These are phyloP conservation scores for Pristis pectinata DNA, from an alignment of 2,797 vertebrate genomes.

Conservation along the genomic window DNA sequence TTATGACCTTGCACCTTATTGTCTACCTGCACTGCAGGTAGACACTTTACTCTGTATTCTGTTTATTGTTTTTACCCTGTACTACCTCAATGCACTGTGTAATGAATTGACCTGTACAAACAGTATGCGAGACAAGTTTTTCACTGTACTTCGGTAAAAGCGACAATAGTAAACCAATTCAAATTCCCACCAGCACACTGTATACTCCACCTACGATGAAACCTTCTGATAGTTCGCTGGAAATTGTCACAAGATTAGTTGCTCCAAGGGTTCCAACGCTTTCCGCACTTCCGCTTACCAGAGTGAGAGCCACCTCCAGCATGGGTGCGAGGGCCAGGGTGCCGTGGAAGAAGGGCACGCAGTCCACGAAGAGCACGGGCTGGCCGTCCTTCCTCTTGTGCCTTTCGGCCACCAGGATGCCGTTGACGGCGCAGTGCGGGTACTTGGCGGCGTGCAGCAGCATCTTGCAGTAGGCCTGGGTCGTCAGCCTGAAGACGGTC, in stretches of 20 bases:
- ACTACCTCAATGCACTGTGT: no score
- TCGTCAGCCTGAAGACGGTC: constrained; percentile 76
- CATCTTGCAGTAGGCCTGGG: constrained; percentile 95
- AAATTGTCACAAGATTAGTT: neutral
- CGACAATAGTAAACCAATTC: no score
- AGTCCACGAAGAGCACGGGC: constrained; percentile 79
- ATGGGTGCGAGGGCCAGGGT: constrained; percentile 86
- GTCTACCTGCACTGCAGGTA: no score
- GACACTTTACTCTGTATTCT: no score
- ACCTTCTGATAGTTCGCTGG: neutral
- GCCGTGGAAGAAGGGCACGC: constrained; percentile 90
- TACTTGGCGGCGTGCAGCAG: constrained; percentile 88
- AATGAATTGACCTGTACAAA: no score
- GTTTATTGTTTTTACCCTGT: no score
- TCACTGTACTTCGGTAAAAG: no score
- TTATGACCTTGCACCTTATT: no score
- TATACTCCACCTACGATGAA: no score
- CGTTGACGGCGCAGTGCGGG: constrained; percentile 84
- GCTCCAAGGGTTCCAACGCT: no score
- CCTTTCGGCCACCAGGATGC: constrained; percentile 81
- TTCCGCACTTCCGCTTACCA: constrained; percentile 64
- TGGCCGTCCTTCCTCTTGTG: constrained; percentile 65
- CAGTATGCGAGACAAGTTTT: no score
- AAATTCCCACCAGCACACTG: no score
- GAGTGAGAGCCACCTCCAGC: constrained; percentile 86